These are phyloP conservation scores for Coturnix japonica DNA, from an alignment of 2,113 vertebrate genomes.

Conservation along the genomic window DNA sequence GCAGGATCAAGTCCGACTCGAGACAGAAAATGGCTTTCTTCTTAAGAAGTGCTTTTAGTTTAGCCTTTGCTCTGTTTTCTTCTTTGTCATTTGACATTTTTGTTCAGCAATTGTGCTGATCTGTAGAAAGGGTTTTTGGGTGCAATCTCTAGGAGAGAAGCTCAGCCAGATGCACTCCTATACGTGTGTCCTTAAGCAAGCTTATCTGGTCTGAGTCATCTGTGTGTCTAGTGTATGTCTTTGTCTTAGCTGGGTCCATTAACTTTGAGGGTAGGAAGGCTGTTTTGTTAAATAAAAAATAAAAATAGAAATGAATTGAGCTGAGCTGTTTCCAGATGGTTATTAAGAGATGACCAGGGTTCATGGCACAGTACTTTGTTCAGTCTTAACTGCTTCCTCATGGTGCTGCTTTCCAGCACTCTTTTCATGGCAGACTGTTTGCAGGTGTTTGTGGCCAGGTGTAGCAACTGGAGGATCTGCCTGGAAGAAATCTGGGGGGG, in stretches of 20 bases:
- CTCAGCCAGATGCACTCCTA: neutral
- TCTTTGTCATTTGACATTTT: neutral
- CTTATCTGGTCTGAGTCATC: neutral
- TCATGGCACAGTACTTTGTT: neutral
- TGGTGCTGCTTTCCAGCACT: neutral
- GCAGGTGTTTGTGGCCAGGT: neutral
- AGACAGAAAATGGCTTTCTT: neutral
- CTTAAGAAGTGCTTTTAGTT: neutral
- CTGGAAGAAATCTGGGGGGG: neutral
- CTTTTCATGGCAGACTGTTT: neutral
- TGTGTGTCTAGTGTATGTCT: neutral
- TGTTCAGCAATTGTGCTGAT: neutral
- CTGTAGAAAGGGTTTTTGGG: neutral
- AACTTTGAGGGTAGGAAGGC: neutral
- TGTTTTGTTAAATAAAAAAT: neutral
- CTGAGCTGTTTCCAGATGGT: neutral
- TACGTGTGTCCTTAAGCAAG: neutral
- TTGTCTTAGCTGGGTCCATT: neutral
- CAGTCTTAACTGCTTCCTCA: neutral
- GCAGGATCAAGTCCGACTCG: neutral
- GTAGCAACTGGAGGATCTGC: neutral
- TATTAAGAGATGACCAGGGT: neutral
- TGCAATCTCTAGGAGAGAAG: rapidly evolving
- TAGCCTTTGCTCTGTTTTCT: neutral
- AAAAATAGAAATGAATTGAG: neutral